Evolutionary conservation across 2,888 invertebrate genomes (phyloP).

Genomic region (Nemotelus pantherinus): DNA sequence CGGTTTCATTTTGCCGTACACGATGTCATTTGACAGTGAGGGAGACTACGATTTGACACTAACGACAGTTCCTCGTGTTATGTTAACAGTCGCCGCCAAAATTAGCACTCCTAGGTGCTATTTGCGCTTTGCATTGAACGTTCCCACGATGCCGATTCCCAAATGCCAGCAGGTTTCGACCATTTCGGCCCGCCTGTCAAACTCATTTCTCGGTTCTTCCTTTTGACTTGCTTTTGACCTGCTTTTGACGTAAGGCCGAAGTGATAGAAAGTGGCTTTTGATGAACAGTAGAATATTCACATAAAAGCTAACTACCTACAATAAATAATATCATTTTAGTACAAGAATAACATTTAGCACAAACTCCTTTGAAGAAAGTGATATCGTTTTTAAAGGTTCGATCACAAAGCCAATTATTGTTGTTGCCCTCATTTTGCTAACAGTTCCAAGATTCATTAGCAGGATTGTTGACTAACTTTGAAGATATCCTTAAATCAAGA

Average conservation of each 20-base stretch:
- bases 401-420: too few species aligned
- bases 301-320: too few species aligned
- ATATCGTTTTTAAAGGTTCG: too few species aligned
- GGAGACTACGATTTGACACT: not conserved
- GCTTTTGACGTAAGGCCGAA: too few species aligned
- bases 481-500: not conserved
- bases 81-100: not conserved
- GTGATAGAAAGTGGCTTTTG: too few species aligned
- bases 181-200: not conserved
- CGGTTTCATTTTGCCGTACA: slow-evolving; percentile 24
- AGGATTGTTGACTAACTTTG: too few species aligned
- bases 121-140: not conserved
- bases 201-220: not conserved
- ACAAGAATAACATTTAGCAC: too few species aligned
- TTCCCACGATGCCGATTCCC: not conserved
- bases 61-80: not conserved
- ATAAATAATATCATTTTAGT: too few species aligned
- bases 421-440: too few species aligned
- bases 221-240: not conserved
- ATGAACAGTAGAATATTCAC: too few species aligned
- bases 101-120: not conserved
- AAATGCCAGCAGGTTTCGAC: slow-evolving; percentile 1
- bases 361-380: too few species aligned
- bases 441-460: too few species aligned
- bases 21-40: not conserved